Evolutionary conservation across 2,113 vertebrate genomes (phyloP), one percentile per base, ranked within the genome.

Genomic region (Notarius lentiginosus): DNA sequence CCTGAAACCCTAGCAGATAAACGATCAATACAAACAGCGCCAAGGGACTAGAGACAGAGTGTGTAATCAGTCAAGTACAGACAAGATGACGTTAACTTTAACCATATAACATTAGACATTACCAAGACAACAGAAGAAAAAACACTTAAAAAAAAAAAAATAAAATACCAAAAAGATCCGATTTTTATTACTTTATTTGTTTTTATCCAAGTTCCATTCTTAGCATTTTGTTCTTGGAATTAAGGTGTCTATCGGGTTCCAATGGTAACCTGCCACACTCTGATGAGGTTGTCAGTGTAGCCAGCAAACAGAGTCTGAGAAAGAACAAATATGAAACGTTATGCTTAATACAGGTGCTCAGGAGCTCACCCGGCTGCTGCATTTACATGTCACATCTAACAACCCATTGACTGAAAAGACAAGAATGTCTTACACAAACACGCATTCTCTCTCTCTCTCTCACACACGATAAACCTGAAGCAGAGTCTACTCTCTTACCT

Each of bases 221-320:
- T 85, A 82, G 83, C 63, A 65, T 87, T 89, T 61, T 65, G 55
- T 56, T 87, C 61, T 83, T 89, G 86, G 83, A 89, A 77, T 80
- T 79, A 72, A 92, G 82, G 65, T 88, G 94, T 90, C 95, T 96
- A 99, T 92, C 97, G 95, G 82, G 97, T 97, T 89, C 97, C 97
- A 30, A 98, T 98, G 88, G 97, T 99, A 91, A 99, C 97, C 86
- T 99, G 97, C 97, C 97, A 99, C 90, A 99, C 97, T 83, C 97
- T 96, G 90, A 99, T 98, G 90, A 98, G 93, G 96, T 97, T 97
- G 92, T 99, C 97, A 1, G 97, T 99, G 94, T 99, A 98, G 84
- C 97, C 97, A 83, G 97, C 97, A 86, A 99, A 98, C 66, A 99
- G 95, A 4, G 97, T 98, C 97, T 99, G 91, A 93, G 73, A 89